Conservation (phyloP, 2,113 vertebrate genomes). For the Bucco capensis region DNA sequence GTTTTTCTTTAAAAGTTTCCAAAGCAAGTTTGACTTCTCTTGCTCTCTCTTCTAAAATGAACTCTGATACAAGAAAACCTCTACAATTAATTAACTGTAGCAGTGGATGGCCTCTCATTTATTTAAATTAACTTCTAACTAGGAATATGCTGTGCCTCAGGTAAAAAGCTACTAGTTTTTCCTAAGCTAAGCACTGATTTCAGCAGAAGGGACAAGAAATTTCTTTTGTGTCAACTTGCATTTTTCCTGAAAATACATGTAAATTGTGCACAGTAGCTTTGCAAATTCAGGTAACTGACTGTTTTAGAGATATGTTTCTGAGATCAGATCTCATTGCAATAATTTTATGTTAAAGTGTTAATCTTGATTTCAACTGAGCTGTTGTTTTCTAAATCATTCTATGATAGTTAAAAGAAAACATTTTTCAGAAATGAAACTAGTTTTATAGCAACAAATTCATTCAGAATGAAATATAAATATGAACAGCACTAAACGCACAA, state of each 20-base stretch:
- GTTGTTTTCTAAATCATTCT: neutral
- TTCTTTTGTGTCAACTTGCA: neutral
- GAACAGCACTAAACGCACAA: neutral
- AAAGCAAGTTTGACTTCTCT: neutral
- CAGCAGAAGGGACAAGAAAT: neutral
- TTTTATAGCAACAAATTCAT: neutral
- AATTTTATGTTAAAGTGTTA: neutral
- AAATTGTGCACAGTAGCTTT: neutral
- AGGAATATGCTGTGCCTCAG: neutral
- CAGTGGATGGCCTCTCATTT: neutral
- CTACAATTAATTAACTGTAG: slow-evolving; percentile 1
- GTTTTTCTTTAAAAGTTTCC: neutral
- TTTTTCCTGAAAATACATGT: neutral
- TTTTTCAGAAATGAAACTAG: neutral
- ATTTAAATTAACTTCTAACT: neutral
- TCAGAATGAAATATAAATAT: neutral
- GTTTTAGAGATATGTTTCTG: neutral
- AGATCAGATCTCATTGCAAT: neutral
- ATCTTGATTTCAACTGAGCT: neutral
- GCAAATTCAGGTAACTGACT: neutral
- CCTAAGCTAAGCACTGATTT: neutral
- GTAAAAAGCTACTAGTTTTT: neutral
- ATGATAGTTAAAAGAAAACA: neutral
- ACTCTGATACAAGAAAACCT: neutral
- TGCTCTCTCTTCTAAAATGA: neutral